Percentiles rank a stretch among this genome's conserved stretches.
These are phyloP conservation scores for Liopterus haemorrhoidalis DNA, from an alignment of 2,888 invertebrate genomes.

Conservation along the genomic window DNA sequence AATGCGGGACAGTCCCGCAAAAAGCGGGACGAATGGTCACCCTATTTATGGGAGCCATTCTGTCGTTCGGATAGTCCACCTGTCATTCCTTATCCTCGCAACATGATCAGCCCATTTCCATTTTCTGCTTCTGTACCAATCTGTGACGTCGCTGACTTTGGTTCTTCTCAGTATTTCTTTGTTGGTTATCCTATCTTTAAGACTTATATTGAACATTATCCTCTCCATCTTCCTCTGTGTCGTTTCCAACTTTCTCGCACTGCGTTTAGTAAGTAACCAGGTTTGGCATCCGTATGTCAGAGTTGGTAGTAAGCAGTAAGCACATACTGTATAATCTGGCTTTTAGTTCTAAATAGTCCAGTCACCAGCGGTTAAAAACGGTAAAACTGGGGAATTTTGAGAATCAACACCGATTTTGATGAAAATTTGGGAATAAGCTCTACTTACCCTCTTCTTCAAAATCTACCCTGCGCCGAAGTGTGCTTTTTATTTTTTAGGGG, in stretches of 20 bases:
- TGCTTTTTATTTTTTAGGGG: no score
- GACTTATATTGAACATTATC: constrained; percentile 7
- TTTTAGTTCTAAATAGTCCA: no score
- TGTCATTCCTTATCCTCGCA: constrained; percentile 1
- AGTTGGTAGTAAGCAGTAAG: constrained; percentile 3
- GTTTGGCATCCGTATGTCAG: constrained; percentile 6
- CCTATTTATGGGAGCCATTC: constrained; percentile 9
- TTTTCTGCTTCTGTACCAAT: constrained; percentile 7
- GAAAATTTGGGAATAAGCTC: no score
- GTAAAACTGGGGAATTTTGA: no score
- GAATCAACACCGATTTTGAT: no score
- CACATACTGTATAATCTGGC: no score
- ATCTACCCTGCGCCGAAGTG: no score
- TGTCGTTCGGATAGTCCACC: constrained; percentile 10
- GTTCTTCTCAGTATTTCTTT: constrained; percentile 13
- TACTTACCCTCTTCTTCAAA: no score
- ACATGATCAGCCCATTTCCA: constrained; percentile 19
- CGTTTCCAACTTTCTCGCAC: neutral
- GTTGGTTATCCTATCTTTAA: constrained; percentile 10
- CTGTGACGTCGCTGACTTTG: constrained; percentile 6
- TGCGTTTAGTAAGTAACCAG: neutral
- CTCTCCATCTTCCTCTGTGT: constrained; percentile 6
- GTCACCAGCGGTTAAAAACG: no score
- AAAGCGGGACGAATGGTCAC: no score
- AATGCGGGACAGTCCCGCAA: no score